Evolutionary conservation across 2,797 vertebrate species (phyloP), one percentile per base, ranked within the genome.

Genomic region (Mallotus villosus): DNA sequence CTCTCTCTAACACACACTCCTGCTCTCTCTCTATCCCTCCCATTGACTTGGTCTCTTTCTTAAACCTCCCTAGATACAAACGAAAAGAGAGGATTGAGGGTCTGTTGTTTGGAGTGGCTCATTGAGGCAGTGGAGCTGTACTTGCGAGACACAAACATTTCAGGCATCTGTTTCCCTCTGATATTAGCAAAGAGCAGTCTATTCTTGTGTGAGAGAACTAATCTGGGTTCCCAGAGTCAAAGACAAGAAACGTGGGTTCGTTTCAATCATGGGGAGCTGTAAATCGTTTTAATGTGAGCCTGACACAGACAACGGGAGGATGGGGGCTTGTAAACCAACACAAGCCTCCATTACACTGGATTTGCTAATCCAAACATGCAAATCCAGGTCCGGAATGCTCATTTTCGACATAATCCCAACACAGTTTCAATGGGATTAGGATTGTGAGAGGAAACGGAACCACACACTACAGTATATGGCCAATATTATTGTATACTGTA

Each of bases 401-500:
- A 88, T 92, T 93, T 92, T 92, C 88, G 91, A 87, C 84, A 83
- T 92, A 93, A 92, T 92, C 92, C 91, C 65, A 76, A 88, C 83
- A 87, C 88, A 90, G 87, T 91, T 92, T 90, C 81, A 72, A 84
- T 83, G 80, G 88, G 89, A 92, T 91, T 92, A 91, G 86, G 86
- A 85, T 86, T 87, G 84, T 58, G 19, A 21, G 55, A 58, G 3
- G 16, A 16, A 60, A 60, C 1, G 4, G 5, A 60, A 60, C 9
- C 4, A 19, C 2, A 25, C 22, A 60, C 22, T 60, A 60, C 22
- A 63, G 19, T 63, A 34, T 63, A 34, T 21, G 32, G 62, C 9
- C 32, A 63, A 63, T 63, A 63, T 4, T n/a, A 11, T 12, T 46
- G 41, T 46, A 46, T 46, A 46, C 41, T 46, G 41, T 46, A 46